phyloP scores from a whole-genome alignment of 2,888 invertebrate species.

The Nesidiocoris tenuis region DNA sequence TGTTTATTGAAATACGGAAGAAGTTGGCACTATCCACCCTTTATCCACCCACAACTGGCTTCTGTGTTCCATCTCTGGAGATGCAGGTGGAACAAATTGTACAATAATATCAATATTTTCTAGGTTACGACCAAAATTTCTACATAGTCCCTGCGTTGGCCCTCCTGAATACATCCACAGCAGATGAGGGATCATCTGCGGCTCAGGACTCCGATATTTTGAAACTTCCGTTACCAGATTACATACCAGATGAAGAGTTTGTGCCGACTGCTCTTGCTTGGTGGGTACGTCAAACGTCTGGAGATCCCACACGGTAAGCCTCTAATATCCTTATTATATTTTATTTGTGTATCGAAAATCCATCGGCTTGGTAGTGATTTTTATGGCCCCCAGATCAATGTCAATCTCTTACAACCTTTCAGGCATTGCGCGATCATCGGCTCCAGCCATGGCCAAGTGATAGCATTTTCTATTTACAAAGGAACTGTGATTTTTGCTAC shows the following conservation, averaged over 20 bases:
- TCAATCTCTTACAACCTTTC: neutral
- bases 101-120: no score
- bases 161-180: constrained; percentile 57
- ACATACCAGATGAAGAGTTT: constrained; percentile 41
- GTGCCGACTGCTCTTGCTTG: constrained; percentile 50
- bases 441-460: constrained; percentile 60
- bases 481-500: constrained; percentile 54
- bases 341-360: no score
- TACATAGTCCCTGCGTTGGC: constrained; percentile 64
- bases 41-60: no score
- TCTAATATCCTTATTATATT: no score
- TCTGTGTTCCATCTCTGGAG: no score
- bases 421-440: constrained; percentile 55
- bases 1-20: no score
- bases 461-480: constrained; percentile 70
- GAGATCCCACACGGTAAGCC: constrained; percentile 39
- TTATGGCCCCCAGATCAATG: no score
- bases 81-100: no score
- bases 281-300: constrained; percentile 51
- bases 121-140: constrained; percentile 61
- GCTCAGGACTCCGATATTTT: constrained; percentile 46
- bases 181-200: constrained; percentile 18
- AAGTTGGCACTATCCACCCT: no score
- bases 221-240: constrained; percentile 39
- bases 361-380: no score